These are phyloP conservation scores for Chaetorhynchus papuensis DNA, from an alignment of 2,113 vertebrate species.

Conservation along the genomic window DNA sequence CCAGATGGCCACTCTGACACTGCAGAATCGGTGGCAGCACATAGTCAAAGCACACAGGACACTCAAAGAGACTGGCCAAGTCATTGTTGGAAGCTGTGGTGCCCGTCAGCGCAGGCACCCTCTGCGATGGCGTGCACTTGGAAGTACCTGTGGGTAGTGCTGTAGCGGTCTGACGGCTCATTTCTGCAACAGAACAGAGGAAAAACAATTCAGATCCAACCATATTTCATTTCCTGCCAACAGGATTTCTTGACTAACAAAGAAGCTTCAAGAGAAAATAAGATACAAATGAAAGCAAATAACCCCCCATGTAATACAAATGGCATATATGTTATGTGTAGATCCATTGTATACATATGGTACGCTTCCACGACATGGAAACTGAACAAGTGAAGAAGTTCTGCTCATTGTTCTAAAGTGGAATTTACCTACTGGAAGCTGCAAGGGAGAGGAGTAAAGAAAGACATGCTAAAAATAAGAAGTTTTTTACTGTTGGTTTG, in stretches of 20 bases:
- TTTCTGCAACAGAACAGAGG: slow-evolving; percentile 78
- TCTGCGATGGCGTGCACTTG: slow-evolving; percentile 96
- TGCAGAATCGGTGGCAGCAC: slow-evolving; percentile 97
- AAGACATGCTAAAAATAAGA: neutral
- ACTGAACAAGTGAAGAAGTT: neutral
- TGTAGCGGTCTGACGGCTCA: slow-evolving; percentile 99
- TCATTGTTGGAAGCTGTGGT: slow-evolving; percentile 99
- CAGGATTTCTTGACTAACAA: neutral
- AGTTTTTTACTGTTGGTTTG: neutral
- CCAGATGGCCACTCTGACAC: slow-evolving; percentile 97
- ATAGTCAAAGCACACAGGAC: slow-evolving; percentile 99
- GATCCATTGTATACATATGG: rapidly evolving
- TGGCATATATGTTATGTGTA: rapidly evolving
- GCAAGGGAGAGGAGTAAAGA: neutral
- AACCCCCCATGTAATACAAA: rapidly evolving
- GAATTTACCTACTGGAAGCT: neutral
- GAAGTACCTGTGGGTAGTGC: slow-evolving; percentile 97
- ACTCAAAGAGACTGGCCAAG: slow-evolving; percentile 98
- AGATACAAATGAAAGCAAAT: neutral
- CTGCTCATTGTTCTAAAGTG: neutral
- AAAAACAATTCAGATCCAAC: neutral
- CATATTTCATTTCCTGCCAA: rapidly evolving
- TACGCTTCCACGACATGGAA: rapidly evolving
- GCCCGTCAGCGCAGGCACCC: slow-evolving; percentile 93
- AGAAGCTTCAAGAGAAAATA: neutral